Base-by-base conservation (phyloP, 2,797 vertebrate species). In the Arnoldichthys spilopterus region DNA sequence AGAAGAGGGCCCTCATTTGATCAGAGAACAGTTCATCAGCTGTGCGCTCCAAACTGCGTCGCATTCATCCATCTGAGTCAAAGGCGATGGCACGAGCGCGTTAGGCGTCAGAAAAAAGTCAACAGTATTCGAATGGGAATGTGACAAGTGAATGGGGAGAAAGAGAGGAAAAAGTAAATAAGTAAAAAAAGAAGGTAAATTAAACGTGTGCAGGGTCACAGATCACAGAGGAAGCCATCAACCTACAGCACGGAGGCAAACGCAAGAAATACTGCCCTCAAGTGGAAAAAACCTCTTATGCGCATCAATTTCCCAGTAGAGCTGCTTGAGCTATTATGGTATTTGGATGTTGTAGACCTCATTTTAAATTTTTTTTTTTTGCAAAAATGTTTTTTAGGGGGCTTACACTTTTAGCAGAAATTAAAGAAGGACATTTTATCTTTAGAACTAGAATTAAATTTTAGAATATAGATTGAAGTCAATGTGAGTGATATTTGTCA, bases 251-350 rank as follows among this genome's bases (percentile, higher is more conserved):
- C 13, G 30, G 16, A 3, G 67, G 47, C 28, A 69, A 76, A 68
- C 30, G 45, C 12, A 67, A 56, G 66, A 80, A 80, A 82, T 67
- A 79, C 80, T 78, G 83, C 83, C 80, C 80, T 75, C 78, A 11
- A 80, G 80, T 85, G 83, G 66, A 62, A 28, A 16, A 5, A 18
- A 1, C 1, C 4, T 16, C 28, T 61, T 2, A 58, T 1, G 28
- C 6, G 1, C 13, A 7, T 32, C 4, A 26, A 54, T 54, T 6
- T 54, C 8, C 51, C 16, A 51, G 16, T 51, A 51, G 49, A 3
- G 13, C 13, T 51, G 16, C 4, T n/a, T 8, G 4, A 54, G 20
- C 4, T 54, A 22, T 22, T 54, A 54, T 8, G n/a, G 20, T 20
- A n/a, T 6, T 22, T 22, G 37, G 37, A 40, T 40, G 37, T 5